Percentiles rank a stretch among this genome's conserved stretches.
Conservation (phyloP, 2,888 invertebrate genomes). For the Alsophila aescularia region DNA sequence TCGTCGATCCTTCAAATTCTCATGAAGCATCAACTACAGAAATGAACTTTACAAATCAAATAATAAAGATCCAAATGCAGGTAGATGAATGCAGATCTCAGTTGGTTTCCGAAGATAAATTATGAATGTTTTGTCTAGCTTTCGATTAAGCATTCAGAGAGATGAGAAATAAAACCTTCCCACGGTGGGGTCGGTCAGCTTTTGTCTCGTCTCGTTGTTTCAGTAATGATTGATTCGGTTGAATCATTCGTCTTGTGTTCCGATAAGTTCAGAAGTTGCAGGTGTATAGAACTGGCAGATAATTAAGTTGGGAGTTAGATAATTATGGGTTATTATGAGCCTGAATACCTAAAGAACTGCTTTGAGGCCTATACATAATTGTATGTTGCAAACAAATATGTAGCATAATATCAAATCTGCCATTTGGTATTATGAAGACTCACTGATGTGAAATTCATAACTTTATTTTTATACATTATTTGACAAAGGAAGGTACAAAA, state of each 20-base stretch:
- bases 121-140: slow-evolving; percentile 45
- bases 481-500: too few relatives aligned
- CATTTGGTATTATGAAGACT: background rate
- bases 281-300: slow-evolving; percentile 8
- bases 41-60: too few relatives aligned
- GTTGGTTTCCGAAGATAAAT: slow-evolving; percentile 39
- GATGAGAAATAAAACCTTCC: slow-evolving; percentile 41
- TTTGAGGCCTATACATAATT: too few relatives aligned
- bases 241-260: slow-evolving; percentile 8
- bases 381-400: slow-evolving; percentile 23
- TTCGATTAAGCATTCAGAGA: slow-evolving; percentile 25
- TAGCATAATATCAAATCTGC: background rate
- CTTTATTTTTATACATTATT: too few relatives aligned
- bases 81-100: background rate
- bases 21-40: too few relatives aligned
- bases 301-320: background rate
- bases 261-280: background rate
- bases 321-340: background rate
- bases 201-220: slow-evolving; percentile 19
- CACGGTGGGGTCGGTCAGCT: slow-evolving; percentile 38
- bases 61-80: background rate
- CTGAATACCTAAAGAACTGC: background rate
- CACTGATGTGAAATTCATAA: too few relatives aligned
- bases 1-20: too few relatives aligned
- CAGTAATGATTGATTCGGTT: slow-evolving; percentile 36